Base-by-base conservation (phyloP, 2,113 vertebrate genomes). In the Strigops habroptila region DNA sequence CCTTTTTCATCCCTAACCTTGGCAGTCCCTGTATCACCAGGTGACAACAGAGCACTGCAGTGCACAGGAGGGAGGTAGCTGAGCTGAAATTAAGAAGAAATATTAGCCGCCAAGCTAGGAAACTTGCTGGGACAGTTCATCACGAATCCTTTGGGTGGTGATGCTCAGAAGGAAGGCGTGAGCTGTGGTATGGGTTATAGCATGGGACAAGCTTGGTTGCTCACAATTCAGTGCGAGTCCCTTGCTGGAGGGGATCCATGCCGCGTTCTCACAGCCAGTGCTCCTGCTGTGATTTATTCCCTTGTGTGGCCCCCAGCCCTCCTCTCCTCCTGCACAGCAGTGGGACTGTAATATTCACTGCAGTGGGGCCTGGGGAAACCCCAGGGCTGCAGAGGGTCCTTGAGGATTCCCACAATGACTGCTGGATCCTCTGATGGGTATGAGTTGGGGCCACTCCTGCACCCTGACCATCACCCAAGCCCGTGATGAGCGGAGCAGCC, bases 341-440 rank as follows among this genome's bases (percentile, higher is more conserved):
- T 33, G 11, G 79, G 23, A 51, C 33, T 52, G 1, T 9, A 70
- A 65, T 28, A 91, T 27, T 31, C 57, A 41, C 57, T 46, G 37
- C 74, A 78, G 9, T 1, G 0, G 23, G 10, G 23, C 35, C 28
- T 5, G 4, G 55, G 67, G 86, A 76, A 91, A 51, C 13, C 27
- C 49, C 1, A 4, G 57, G 71, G 52, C 19, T 77, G n/a, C 75
- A 71, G 43, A 63, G 14, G 5, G 7, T 27, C n/a, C 21, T 24
- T 2, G 3, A 22, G 22, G 37, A 10, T 35, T 90, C 43, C 67
- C 0, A 0, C 3, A 2, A 80, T 62, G 14, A 8, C 39, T 16
- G 0, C 35, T 9, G 14, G 12, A 44, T 46, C 49, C 49, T 62
- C 7, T 51, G 23, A 22, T 0, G 0, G 2, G n/a, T 13, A 57